Conservation (phyloP, 1,140 invertebrate species). For the Temnothorax nylanderi region DNA sequence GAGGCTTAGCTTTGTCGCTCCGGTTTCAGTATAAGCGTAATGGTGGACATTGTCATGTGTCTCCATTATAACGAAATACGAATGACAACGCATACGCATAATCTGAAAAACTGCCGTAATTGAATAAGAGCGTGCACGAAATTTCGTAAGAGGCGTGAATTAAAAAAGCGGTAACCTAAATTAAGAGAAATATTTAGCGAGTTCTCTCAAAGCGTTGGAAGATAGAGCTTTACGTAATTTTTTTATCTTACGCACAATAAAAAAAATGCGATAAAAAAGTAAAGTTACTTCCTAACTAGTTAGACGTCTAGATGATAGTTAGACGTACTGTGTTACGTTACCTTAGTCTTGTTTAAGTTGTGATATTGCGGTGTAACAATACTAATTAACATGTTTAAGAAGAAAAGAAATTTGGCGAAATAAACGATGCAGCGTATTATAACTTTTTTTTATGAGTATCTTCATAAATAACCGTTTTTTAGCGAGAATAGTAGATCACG, state of each 20-base stretch:
- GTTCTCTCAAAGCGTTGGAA: slow-evolving; percentile 7
- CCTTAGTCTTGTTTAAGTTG: slow-evolving; percentile 38
- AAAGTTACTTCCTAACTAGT: slow-evolving; percentile 23
- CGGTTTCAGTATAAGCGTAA: slow-evolving; percentile 11
- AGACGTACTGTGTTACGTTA: slow-evolving; percentile 1
- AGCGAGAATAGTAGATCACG: neutral
- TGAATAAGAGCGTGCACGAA: slow-evolving; percentile 14
- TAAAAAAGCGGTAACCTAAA: slow-evolving; percentile 15
- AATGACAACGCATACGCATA: slow-evolving; percentile 23
- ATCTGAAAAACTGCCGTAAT: slow-evolving; percentile 50
- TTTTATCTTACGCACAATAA: slow-evolving; percentile 32
- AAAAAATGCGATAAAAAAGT: slow-evolving; percentile 41
- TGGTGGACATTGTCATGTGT: neutral
- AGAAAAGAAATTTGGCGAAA: neutral
- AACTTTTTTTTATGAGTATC: slow-evolving; percentile 30
- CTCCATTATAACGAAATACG: slow-evolving; percentile 7
- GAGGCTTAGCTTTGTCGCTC: neutral
- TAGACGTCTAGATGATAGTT: neutral
- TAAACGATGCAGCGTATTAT: neutral
- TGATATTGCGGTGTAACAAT: slow-evolving; percentile 18
- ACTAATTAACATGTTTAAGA: slow-evolving; percentile 12
- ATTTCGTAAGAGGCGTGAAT: neutral
- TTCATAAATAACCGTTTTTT: slow-evolving; percentile 7
- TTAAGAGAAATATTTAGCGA: neutral
- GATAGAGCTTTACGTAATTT: neutral